Evolutionary conservation across 2,113 vertebrate genomes (phyloP).

Genomic region (Sphyrna mokarran): DNA sequence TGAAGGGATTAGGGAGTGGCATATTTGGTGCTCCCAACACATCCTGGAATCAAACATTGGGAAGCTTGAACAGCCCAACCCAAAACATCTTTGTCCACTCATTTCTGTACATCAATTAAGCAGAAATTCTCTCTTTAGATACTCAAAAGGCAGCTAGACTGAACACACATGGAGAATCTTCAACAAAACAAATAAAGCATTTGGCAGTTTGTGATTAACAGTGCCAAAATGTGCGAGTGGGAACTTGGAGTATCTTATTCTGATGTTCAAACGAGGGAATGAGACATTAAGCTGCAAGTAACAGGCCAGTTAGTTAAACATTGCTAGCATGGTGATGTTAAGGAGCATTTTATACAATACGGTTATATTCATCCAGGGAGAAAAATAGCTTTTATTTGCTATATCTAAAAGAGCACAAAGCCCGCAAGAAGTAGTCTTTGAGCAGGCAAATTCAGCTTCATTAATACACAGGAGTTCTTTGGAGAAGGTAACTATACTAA

Average conservation of each 20-base stretch:
- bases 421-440: neutral
- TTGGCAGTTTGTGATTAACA: neutral
- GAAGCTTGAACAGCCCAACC: neutral
- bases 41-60: neutral
- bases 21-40: neutral
- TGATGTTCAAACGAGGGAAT: neutral
- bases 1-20: neutral
- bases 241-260: neutral
- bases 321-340: neutral
- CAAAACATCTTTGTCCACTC: neutral
- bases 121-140: neutral
- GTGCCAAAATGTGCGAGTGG: neutral
- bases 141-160: too few species aligned
- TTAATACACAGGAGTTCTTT: neutral
- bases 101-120: neutral
- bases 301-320: neutral
- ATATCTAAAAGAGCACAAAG: neutral
- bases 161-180: neutral
- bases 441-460: neutral
- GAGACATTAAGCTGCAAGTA: neutral
- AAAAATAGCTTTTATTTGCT: neutral
- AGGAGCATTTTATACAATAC: neutral
- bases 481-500: neutral
- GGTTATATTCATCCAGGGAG: neutral
- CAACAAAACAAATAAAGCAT: neutral